A percentile compares a stretch with the other conserved stretches of the same genome.
Conservation (phyloP, 2,888 invertebrate genomes). For the Eretmocerus hayati region DNA sequence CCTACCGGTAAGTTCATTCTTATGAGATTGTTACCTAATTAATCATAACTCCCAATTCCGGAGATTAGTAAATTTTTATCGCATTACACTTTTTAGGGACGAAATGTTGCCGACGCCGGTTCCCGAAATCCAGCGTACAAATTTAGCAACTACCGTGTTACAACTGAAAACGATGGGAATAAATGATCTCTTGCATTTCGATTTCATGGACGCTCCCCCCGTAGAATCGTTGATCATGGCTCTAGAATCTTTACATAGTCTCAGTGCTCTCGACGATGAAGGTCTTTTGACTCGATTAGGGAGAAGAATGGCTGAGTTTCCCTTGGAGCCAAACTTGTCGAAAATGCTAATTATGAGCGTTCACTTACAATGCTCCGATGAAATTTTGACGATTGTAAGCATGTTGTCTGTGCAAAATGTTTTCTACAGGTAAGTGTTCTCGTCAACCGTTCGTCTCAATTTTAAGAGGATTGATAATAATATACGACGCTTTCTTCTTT, state of each 20-base stretch:
- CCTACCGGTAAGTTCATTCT: slow-evolving; percentile 55
- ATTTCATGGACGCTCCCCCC: slow-evolving; percentile 99
- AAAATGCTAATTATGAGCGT: slow-evolving; percentile 99
- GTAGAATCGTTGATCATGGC: slow-evolving; percentile 97
- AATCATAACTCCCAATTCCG: too few relatives aligned
- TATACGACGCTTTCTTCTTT: slow-evolving; percentile 10
- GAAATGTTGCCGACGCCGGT: slow-evolving; percentile 98
- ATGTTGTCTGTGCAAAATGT: slow-evolving; percentile 99
- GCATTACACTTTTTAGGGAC: slow-evolving; percentile 64
- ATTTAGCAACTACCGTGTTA: slow-evolving; percentile 90
- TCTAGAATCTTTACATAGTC: slow-evolving; percentile 90
- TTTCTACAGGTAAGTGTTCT: slow-evolving; percentile 61
- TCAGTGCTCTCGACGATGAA: slow-evolving; percentile 94
- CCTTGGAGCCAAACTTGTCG: slow-evolving; percentile 93
- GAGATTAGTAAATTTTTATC: slow-evolving; percentile 3
- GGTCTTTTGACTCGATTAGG: slow-evolving; percentile 72
- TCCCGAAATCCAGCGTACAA: slow-evolving; percentile 97
- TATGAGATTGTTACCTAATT: too few relatives aligned
- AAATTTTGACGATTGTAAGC: slow-evolving; percentile 95
- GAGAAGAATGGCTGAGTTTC: slow-evolving; percentile 96
- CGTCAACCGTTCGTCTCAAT: neutral
- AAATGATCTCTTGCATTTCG: slow-evolving; percentile 94
- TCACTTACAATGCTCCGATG: slow-evolving; percentile 93
- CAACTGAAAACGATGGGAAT: slow-evolving; percentile 99
- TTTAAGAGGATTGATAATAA: neutral